These are phyloP conservation scores for Melipona beecheii DNA, from an alignment of 2,888 invertebrate genomes.

Conservation along the genomic window DNA sequence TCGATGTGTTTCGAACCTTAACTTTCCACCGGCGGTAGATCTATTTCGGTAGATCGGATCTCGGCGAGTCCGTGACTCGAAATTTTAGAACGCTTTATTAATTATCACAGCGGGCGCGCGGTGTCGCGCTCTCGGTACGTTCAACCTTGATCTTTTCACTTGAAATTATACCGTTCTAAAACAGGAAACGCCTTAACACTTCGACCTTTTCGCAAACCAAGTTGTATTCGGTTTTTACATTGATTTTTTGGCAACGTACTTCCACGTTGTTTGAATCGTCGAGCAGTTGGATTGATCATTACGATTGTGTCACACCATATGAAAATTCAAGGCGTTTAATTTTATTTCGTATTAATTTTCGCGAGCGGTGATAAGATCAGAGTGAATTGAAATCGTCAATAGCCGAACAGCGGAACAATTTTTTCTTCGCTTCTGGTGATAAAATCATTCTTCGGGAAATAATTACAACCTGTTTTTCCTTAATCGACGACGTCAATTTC, in stretches of 20 bases:
- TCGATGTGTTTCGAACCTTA: conserved; percentile 16
- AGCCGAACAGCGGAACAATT: not conserved
- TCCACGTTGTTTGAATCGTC: not conserved
- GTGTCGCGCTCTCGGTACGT: not conserved
- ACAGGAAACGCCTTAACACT: not conserved
- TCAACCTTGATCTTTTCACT: conserved; percentile 1
- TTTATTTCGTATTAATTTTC: too few relatives aligned
- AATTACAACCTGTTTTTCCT: not conserved
- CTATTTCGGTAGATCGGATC: not conserved
- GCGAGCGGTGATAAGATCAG: too few relatives aligned
- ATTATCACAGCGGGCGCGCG: not conserved
- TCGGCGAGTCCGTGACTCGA: not conserved
- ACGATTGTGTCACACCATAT: too few relatives aligned
- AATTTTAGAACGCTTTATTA: not conserved
- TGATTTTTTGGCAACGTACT: not conserved
- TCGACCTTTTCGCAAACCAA: not conserved
- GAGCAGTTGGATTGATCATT: too few relatives aligned
- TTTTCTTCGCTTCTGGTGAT: not conserved
- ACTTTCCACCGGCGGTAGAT: not conserved
- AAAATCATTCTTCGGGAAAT: not conserved
- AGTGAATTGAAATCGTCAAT: too few relatives aligned
- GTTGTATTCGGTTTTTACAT: not conserved
- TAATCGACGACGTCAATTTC: not conserved
- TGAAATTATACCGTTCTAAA: not conserved
- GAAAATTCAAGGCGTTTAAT: too few relatives aligned